Base-by-base conservation (phyloP, 2,888 invertebrate species). In the Formica aserva region DNA sequence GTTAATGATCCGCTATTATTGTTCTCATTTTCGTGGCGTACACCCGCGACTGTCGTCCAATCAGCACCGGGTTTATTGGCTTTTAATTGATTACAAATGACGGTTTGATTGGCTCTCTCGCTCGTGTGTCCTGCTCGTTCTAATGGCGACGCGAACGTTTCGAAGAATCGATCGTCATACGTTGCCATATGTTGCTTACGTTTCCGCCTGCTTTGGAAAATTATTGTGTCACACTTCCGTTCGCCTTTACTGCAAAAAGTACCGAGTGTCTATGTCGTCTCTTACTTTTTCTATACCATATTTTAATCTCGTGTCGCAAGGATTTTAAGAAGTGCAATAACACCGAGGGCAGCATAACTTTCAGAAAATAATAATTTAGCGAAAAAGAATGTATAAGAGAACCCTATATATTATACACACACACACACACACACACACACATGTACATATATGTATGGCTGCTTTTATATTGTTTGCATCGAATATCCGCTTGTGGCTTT, bases 21-120 rank as follows among this genome's bases (percentile, higher is more conserved):
- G 93, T 93, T 91, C 92, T 88, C 91, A 91, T 92, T 93, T 93
- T 92, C 92, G 91, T 88, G 85, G 77, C 82, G 82, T 76, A 84
- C 89, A 87, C 91, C 91, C 91, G 88, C 87, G 91, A 89, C 91
- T 91, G 88, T 88, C 92, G 91, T 91, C 92, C 94, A 94, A 94
- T 94, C 94, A 93, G 92, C 92, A 88, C 87, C 88, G 89, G 91
- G 92, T 93, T 94, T 94, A 94, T 94, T 94, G 94, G 92, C 94
- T 94, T 94, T 94, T 94, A 94, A 94, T 94, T 94, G 94, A 94
- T 94, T 94, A 94, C 94, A 94, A 94, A 94, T 94, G 94, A 92
- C 93, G 92, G 91, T 93, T 93, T 92, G 93, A 94, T 94, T 94
- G 93, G 93, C 89, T 87, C 89, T 91, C 91, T 92, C 88, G 80